Evolutionary conservation across 2,888 invertebrate species (phyloP), one percentile per base, ranked within the genome.

Genomic region (Arctia plantaginis): DNA sequence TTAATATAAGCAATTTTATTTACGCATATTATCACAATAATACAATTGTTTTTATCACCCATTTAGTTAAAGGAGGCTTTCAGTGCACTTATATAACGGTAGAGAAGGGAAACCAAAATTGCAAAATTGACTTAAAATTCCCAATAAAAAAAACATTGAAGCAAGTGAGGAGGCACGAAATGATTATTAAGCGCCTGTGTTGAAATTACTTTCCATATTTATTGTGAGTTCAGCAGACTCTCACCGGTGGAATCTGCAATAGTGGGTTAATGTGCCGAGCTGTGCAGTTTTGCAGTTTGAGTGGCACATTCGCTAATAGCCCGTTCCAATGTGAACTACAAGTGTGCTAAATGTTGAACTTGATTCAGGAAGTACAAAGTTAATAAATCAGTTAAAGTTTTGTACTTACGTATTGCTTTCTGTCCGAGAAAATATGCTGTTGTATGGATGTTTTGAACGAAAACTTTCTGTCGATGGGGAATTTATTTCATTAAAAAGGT

Each of bases 151-250:
- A 67, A 81, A 74, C 77, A 75, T 79, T 82, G 77, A 69, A 77
- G 77, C 82, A 78, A 86, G 87, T 83, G 85, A 83, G 85, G 82
- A 85, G 86, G 83, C 80, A 79, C 79, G 85, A 86, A 88, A 89
- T 81, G 86, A 83, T 85, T 87, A 86, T 88, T 87, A 89, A 90
- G 86, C 87, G 86, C 85, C 87, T 87, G 86, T 85, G 87, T 82
- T 84, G 84, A 89, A 86, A 89, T 90, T 88, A 89, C 93, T 93
- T 93, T 91, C 91, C 93, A 92, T 91, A 90, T 92, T 92, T 91
- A 92, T 91, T 89, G 91, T 88, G 87, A 87, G 86, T 90, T 89
- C 86, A 62, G 51, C 84, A 85, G 87, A 91, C 93, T 93, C 93
- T 93, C 93, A 88, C 93, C 88, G 82, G 83, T 80, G 90, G 89